These are phyloP conservation scores for Ctenodactylus gundi DNA, from an alignment of 2,113 vertebrate genomes.

Conservation along the genomic window DNA sequence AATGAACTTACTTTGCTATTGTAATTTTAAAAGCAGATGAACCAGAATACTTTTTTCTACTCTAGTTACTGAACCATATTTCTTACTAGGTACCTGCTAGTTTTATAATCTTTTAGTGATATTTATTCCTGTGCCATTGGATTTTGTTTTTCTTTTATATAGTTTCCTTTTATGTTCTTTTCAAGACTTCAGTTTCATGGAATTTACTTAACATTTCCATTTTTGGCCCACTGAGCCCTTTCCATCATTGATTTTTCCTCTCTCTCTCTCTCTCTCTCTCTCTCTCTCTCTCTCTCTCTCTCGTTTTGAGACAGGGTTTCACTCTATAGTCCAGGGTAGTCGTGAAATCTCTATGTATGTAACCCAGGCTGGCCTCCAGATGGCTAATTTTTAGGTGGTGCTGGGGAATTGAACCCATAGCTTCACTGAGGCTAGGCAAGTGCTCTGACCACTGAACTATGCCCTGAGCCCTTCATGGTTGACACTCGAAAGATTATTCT, in stretches of 20 bases:
- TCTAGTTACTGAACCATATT: constrained; percentile 10
- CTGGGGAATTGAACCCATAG: no score
- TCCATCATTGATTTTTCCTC: neutral
- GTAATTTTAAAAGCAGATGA: constrained; percentile 37
- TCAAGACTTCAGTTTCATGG: constrained; percentile 11
- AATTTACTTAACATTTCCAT: constrained; percentile 28
- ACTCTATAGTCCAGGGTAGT: no score
- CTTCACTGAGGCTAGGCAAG: no score
- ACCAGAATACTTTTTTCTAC: neutral
- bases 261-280: no score
- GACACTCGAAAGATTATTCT: constrained; percentile 5
- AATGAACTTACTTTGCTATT: constrained; percentile 37
- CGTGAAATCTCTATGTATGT: no score
- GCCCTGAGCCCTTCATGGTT: no score
- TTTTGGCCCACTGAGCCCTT: neutral
- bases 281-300: no score
- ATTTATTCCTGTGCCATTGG: neutral
- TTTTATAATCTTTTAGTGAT: neutral
- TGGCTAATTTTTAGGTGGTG: no score
- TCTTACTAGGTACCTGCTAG: neutral
- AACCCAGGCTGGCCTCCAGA: no score
- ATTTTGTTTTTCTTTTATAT: constrained; percentile 5
- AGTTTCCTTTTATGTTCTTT: neutral
- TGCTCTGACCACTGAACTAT: no score
- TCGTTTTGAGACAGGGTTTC: no score